Percentiles rank a stretch among this genome's conserved stretches.
Evolutionary conservation across 2,888 invertebrate species (phyloP).

Genomic region (Apamea crenata): DNA sequence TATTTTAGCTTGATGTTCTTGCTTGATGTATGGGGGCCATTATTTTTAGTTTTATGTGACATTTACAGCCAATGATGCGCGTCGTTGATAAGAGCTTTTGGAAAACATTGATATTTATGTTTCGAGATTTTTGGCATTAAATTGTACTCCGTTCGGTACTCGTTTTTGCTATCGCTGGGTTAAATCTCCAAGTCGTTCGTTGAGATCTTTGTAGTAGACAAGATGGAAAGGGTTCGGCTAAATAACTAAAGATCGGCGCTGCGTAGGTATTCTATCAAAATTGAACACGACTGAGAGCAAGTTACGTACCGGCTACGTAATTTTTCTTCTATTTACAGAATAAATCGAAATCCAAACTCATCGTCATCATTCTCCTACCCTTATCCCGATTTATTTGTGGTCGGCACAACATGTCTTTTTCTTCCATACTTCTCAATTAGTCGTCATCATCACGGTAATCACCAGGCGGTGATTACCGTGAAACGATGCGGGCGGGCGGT

Average conservation of each 20-base stretch:
- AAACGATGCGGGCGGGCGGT: too few species aligned
- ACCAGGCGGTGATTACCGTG: too few species aligned
- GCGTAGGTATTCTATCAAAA: not conserved
- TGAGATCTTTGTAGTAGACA: conserved; percentile 1
- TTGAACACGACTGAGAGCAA: not conserved
- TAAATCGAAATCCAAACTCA: not conserved
- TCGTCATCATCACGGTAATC: too few species aligned
- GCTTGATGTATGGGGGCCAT: conserved; percentile 47
- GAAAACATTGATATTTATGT: conserved; percentile 37
- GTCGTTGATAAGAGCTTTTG: conserved; percentile 48
- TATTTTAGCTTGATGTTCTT: conserved; percentile 31
- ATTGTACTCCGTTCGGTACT: not conserved
- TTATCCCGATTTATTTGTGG: not conserved
- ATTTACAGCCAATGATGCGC: conserved; percentile 54
- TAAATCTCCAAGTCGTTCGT: conserved; percentile 20
- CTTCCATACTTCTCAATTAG: not conserved
- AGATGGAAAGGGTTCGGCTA: conserved; percentile 9
- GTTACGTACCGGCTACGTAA: too few species aligned
- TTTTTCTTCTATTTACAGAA: not conserved
- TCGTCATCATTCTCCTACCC: not conserved
- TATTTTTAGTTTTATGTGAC: conserved; percentile 61
- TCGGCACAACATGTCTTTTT: not conserved
- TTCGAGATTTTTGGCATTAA: conserved; percentile 16
- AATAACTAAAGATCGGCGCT: not conserved
- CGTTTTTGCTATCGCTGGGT: conserved; percentile 17